Evolutionary conservation across 30 jellyfish, hydroid and myxozoan species (phyloP), one percentile per base, ranked within the genome.

Genomic region (Clytia hemisphaerica): DNA sequence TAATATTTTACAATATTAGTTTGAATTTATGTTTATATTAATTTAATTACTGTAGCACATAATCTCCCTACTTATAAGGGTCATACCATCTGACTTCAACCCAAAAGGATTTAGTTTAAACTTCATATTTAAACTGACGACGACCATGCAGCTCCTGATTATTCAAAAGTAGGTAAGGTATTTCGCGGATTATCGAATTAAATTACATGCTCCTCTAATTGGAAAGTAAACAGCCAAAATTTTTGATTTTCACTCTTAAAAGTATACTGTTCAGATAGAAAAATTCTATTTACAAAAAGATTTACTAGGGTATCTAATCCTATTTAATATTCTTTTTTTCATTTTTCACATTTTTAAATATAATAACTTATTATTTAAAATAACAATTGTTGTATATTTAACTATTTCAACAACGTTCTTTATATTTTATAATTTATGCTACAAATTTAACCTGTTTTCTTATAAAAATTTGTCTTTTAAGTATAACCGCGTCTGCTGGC

Each of bases 401-500:
- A 50, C 65, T 28, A 21, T 9, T 50, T 50, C 65, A 50, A 50
- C 14, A 50, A 50, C n/a, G n/a, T 21, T 9, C 22, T 50, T 9
- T 9, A 50, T 42, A 42, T n/a, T n/a, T n/a, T n/a, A n/a, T n/a
- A n/a, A n/a, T n/a, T n/a, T n/a, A n/a, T n/a, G n/a, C n/a, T n/a
- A 68, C 72, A 15, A 51, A 45, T 68, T 22, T 2, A 2, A 70
- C 80, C 80, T 22, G 10, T 48, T 68, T 45, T 68, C 29, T 40
- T 4, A 2, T 32, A 19, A 68, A 68, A 46, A 68, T 54, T 47
- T 4, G 74, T 19, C 15, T 46, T 30, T 68, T 70, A 68, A 58
- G 80, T 68, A 29, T 68, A 68, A 68, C 80, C 80, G 80, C 80
- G 80, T 68, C 80, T 68, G 80, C 76, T 72, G 83, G 87, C 87